Percentiles rank a stretch among this genome's conserved stretches.
Evolutionary conservation across 2,888 invertebrate species (phyloP).

Genomic region (Dicyrtoma fusca): DNA sequence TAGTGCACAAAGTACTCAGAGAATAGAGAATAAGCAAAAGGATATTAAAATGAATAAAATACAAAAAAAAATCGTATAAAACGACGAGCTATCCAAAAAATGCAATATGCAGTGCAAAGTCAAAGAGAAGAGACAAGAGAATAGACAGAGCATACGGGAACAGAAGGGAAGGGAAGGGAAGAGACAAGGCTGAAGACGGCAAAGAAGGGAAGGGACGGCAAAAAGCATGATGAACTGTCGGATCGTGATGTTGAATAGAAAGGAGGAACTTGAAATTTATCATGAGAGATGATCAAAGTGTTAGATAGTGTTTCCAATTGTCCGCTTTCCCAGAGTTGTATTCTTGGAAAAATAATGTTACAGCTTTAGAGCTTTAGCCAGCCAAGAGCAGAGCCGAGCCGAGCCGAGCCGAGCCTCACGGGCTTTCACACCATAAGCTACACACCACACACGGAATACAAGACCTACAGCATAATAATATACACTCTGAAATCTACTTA

Average conservation of each 20-base stretch:
- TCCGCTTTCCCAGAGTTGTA: conserved; percentile 33
- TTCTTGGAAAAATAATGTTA: neutral
- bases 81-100: too few relatives aligned
- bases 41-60: too few relatives aligned
- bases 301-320: conserved; percentile 42
- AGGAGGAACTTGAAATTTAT: conserved; percentile 41
- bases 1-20: too few relatives aligned
- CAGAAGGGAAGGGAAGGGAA: too few relatives aligned
- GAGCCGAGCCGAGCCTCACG: conserved; percentile 15
- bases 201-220: neutral
- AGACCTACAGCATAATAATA: neutral
- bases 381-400: neutral
- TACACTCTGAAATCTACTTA: neutral
- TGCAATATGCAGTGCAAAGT: too few relatives aligned
- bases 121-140: too few relatives aligned
- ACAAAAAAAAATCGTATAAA: too few relatives aligned
- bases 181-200: too few relatives aligned
- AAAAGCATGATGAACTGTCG: conserved; percentile 13
- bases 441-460: conserved; percentile 8
- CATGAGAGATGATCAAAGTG: conserved; percentile 39
- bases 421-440: conserved; percentile 40
- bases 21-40: too few relatives aligned
- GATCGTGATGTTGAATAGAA: conserved; percentile 43
- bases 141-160: too few relatives aligned
- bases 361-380: too few relatives aligned